phyloP scores from a whole-genome alignment of 2,888 invertebrate genomes.

The Dasypogon diadema region DNA sequence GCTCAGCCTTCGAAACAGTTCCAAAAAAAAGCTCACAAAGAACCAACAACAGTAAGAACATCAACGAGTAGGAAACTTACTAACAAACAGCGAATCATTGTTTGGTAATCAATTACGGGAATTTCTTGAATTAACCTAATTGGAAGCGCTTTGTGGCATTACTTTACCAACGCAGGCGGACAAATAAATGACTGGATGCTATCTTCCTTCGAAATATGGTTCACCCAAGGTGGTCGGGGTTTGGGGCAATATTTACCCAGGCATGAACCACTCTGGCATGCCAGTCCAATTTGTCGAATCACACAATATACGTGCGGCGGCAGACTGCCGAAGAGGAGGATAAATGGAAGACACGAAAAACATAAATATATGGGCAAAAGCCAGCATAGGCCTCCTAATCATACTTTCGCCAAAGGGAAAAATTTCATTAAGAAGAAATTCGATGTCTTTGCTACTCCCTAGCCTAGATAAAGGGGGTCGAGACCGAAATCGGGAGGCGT shows the following conservation, averaged over 20 bases:
- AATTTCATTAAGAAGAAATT: slow-evolving; percentile 12
- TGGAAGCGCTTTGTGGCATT: slow-evolving; percentile 19
- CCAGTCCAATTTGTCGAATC: slow-evolving; percentile 16
- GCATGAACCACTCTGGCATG: background rate
- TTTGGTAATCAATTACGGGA: slow-evolving; percentile 19
- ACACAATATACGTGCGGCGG: no score
- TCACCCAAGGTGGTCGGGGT: background rate
- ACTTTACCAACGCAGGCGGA: slow-evolving; percentile 5
- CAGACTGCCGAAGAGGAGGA: no score
- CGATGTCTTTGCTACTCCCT: background rate
- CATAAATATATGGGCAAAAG: background rate
- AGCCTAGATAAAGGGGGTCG: no score
- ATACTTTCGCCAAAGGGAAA: background rate
- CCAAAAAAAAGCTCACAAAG: background rate
- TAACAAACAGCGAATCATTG: slow-evolving; percentile 18
- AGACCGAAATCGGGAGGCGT: background rate
- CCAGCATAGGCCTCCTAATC: background rate
- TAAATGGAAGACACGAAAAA: background rate
- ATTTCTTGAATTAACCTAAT: slow-evolving; percentile 18
- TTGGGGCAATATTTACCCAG: slow-evolving; percentile 2
- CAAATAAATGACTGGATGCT: slow-evolving; percentile 13
- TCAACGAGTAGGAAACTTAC: background rate
- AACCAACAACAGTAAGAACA: background rate
- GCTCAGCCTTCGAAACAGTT: background rate
- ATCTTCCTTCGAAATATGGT: slow-evolving; percentile 5